Percentiles rank a stretch among this genome's conserved stretches.
Evolutionary conservation across 2,113 vertebrate genomes (phyloP).

Genomic region (Ctenodactylus gundi): DNA sequence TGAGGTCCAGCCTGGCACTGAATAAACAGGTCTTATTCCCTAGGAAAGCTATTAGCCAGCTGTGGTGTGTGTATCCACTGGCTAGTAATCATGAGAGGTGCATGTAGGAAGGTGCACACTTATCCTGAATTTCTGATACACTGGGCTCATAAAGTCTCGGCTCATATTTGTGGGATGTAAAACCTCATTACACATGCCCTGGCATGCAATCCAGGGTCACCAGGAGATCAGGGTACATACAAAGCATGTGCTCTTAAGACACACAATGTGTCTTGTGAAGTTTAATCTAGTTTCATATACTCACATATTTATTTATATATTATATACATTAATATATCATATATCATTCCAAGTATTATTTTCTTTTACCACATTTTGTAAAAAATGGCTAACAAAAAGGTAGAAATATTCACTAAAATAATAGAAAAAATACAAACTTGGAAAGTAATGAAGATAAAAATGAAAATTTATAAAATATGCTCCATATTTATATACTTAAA

Average conservation of each 20-base stretch:
- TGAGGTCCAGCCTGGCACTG: background rate
- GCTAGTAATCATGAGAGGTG: background rate
- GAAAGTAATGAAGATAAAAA: background rate
- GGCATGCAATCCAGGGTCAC: background rate
- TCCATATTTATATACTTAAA: no score
- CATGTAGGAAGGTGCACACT: background rate
- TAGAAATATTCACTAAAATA: background rate
- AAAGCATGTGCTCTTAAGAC: background rate
- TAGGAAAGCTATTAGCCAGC: constrained; percentile 40
- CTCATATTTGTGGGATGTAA: background rate
- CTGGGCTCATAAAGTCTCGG: background rate
- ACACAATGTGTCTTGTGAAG: no score
- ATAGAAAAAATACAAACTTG: background rate
- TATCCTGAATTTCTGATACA: background rate
- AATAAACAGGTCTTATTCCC: constrained; percentile 30
- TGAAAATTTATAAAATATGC: background rate
- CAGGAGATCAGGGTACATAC: background rate
- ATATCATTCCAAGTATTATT: no score
- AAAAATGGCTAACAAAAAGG: background rate
- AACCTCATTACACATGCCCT: background rate
- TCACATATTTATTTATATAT: background rate
- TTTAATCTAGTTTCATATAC: background rate
- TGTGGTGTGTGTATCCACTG: background rate
- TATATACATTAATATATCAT: no score
- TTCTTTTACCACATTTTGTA: no score